phyloP scores from a whole-genome alignment of 2,113 vertebrate species.

The Spilogale gracilis region DNA sequence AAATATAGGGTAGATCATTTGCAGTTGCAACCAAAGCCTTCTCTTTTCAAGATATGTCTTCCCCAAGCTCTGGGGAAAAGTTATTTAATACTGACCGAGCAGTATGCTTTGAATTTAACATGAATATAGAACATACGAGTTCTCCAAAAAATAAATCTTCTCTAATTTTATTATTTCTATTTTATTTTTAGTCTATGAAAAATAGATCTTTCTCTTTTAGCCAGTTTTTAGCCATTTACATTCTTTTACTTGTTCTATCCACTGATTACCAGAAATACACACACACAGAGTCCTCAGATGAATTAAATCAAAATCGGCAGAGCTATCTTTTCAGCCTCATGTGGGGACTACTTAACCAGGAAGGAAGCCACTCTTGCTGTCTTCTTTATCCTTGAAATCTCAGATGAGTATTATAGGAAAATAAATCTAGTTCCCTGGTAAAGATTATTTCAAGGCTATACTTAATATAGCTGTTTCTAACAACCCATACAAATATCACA shows the following conservation, averaged over 20 bases:
- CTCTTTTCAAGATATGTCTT: background rate
- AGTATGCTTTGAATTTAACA: background rate
- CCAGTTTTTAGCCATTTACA: background rate
- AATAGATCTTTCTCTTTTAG: background rate
- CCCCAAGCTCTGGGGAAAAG: background rate
- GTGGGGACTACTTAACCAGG: background rate
- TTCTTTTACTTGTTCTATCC: background rate
- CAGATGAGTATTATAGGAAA: background rate
- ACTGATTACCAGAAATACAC: background rate
- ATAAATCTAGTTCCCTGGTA: background rate
- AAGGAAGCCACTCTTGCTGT: background rate
- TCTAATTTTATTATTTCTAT: background rate
- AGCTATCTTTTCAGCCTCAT: background rate
- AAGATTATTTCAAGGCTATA: background rate
- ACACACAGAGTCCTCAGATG: background rate
- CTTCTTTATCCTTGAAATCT: conserved; percentile 3
- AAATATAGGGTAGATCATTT: background rate
- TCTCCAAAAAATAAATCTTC: background rate
- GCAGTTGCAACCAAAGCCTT: background rate
- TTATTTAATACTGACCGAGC: background rate
- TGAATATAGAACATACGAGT: background rate
- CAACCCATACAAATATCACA: background rate
- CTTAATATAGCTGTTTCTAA: background rate
- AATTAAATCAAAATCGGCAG: background rate
- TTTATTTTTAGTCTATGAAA: conserved; percentile 27